phyloP scores from a whole-genome alignment of 2,888 invertebrate genomes.

The Blera fallax region DNA sequence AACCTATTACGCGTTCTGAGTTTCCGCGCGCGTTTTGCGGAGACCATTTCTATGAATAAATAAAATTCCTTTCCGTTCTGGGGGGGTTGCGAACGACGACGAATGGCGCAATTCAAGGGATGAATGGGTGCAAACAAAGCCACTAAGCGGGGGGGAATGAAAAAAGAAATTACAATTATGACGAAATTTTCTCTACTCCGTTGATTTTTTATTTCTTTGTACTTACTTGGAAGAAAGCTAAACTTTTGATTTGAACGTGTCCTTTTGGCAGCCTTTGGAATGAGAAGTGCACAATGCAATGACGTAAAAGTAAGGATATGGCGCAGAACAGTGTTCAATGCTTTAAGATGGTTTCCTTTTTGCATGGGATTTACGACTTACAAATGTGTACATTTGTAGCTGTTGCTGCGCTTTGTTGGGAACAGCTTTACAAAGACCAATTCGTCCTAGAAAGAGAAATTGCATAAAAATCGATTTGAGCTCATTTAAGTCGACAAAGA shows the following conservation, averaged over 20 bases:
- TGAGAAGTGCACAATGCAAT: neutral
- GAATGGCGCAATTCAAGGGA: slow-evolving; percentile 17
- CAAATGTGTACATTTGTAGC: neutral
- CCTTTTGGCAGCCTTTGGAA: neutral
- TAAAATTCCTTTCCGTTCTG: neutral
- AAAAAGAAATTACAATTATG: slow-evolving; percentile 23
- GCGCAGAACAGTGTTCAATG: neutral
- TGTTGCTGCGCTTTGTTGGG: neutral
- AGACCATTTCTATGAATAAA: slow-evolving; percentile 22
- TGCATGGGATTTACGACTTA: neutral
- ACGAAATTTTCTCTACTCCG: neutral
- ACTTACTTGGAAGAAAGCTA: slow-evolving; percentile 1
- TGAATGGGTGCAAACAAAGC: slow-evolving; percentile 26
- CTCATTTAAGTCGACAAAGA: neutral
- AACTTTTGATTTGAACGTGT: neutral
- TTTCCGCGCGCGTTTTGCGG: slow-evolving; percentile 15
- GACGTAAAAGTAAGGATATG: neutral
- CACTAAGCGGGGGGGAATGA: neutral
- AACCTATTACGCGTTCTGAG: slow-evolving; percentile 50
- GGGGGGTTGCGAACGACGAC: neutral
- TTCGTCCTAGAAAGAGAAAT: neutral
- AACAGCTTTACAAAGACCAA: neutral
- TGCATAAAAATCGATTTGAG: slow-evolving; percentile 4
- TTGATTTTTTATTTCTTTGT: slow-evolving; percentile 16
- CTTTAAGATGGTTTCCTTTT: neutral